Conservation (phyloP, 1,140 invertebrate species). For the Temnothorax longispinosus region DNA sequence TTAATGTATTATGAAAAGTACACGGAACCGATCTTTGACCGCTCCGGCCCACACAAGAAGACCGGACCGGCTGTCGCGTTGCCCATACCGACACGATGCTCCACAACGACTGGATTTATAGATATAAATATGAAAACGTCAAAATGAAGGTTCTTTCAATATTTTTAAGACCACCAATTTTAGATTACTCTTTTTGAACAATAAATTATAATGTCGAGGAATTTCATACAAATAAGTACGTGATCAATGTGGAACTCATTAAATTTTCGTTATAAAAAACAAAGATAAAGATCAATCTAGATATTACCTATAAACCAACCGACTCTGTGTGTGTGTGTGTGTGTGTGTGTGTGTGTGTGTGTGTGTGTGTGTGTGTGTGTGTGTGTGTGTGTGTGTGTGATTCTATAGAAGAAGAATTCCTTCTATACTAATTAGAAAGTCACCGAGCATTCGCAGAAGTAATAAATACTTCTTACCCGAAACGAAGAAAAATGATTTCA, state of each 20-base stretch:
- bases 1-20: conserved; percentile 75
- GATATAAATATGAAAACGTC: conserved; percentile 52
- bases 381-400: background rate
- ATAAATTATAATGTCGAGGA: background rate
- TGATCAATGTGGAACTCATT: background rate
- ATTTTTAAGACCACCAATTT: background rate
- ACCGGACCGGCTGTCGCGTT: conserved; percentile 23
- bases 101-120: conserved; percentile 31
- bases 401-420: background rate
- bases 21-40: conserved; percentile 61
- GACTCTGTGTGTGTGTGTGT: no score
- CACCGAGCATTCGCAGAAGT: background rate
- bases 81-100: background rate
- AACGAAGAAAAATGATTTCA: background rate
- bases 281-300: background rate
- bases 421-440: background rate
- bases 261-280: background rate
- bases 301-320: background rate
- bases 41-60: conserved; percentile 66
- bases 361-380: no score
- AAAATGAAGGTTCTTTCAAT: background rate
- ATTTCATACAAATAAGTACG: conserved; percentile 10
- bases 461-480: background rate
- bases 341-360: no score
- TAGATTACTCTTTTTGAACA: background rate